Conservation (phyloP, 2,113 vertebrate genomes). For the Anser cygnoides region DNA sequence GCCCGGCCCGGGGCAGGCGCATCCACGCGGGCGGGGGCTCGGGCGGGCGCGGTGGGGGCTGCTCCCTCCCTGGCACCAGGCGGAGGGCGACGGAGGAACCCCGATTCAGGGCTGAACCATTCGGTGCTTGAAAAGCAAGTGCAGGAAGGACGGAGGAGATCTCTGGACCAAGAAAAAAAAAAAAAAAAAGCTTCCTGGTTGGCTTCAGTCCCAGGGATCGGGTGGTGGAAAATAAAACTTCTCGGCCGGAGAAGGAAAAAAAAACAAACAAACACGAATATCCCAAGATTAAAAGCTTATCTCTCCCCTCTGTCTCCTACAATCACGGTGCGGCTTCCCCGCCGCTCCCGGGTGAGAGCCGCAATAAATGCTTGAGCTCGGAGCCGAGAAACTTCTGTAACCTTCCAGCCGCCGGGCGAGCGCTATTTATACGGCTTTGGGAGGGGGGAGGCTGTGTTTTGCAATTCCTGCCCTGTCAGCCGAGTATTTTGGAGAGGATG, state of each 20-base stretch:
- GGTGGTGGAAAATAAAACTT: constrained; percentile 28
- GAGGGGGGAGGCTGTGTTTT: constrained; percentile 56
- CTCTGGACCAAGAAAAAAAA: constrained; percentile 10
- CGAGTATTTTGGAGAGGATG: constrained; percentile 80
- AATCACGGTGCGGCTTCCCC: not conserved
- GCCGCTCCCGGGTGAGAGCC: not conserved
- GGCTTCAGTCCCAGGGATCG: constrained; percentile 42
- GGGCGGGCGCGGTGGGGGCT: not conserved
- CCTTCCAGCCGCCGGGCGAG: constrained; percentile 55
- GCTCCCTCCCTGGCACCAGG: not conserved
- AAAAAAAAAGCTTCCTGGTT: constrained; percentile 56
- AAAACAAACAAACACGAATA: not conserved
- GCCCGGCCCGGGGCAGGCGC: not conserved
- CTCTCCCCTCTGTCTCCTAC: not conserved
- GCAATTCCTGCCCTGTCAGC: constrained; percentile 71
- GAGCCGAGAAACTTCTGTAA: constrained; percentile 81
- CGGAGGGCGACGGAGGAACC: constrained; percentile 16
- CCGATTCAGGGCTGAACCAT: constrained; percentile 31
- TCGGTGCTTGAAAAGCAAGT: not conserved
- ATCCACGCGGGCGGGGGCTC: constrained; percentile 13
- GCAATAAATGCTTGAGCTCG: constrained; percentile 64
- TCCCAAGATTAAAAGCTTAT: not conserved
- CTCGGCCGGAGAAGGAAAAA: not conserved
- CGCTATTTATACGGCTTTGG: constrained; percentile 73
- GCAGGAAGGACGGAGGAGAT: constrained; percentile 46